A percentile compares a stretch with the other conserved stretches of the same genome.
Conservation (phyloP, 2,797 vertebrate species). For the Anolis apletophallus region DNA sequence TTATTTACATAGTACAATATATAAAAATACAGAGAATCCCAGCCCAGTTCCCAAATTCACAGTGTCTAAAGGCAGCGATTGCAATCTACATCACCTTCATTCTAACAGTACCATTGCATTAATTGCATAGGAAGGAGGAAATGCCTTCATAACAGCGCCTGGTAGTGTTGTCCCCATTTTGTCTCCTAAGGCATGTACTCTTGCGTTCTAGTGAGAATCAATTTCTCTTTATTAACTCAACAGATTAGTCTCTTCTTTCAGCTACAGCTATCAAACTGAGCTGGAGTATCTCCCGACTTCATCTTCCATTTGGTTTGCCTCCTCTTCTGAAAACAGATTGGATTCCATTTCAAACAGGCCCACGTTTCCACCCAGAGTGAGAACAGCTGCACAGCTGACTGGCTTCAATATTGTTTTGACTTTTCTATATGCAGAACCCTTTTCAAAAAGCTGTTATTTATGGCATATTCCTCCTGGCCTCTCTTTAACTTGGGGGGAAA, state of each 20-base stretch:
- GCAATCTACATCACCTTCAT: constrained; percentile 88
- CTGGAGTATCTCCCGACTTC: constrained; percentile 13
- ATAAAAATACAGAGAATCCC: constrained; percentile 96
- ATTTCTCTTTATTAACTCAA: constrained; percentile 12
- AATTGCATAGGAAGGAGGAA: constrained; percentile 93
- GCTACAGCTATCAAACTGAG: constrained; percentile 27
- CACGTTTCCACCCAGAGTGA: constrained; percentile 6
- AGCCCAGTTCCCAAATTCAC: constrained; percentile 83
- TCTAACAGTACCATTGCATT: constrained; percentile 87
- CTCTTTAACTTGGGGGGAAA: rapidly evolving
- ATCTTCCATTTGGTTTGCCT: background rate
- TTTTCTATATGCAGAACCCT: constrained; percentile 16
- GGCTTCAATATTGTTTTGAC: constrained; percentile 38
- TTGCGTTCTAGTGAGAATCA: background rate
- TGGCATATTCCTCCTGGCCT: background rate
- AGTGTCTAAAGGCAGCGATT: constrained; percentile 98
- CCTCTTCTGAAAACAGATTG: constrained; percentile 2
- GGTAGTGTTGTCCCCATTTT: constrained; percentile 63
- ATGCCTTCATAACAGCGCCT: constrained; percentile 84
- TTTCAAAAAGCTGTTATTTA: constrained; percentile 46
- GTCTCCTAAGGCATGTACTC: constrained; percentile 59
- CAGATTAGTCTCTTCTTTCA: constrained; percentile 31
- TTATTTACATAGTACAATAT: constrained; percentile 95
- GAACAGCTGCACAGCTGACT: constrained; percentile 38
- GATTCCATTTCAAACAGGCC: background rate